Evolutionary conservation across 2,888 invertebrate genomes (phyloP), one percentile per base, ranked within the genome.

Genomic region (Caenorhabditis drosophilae): DNA sequence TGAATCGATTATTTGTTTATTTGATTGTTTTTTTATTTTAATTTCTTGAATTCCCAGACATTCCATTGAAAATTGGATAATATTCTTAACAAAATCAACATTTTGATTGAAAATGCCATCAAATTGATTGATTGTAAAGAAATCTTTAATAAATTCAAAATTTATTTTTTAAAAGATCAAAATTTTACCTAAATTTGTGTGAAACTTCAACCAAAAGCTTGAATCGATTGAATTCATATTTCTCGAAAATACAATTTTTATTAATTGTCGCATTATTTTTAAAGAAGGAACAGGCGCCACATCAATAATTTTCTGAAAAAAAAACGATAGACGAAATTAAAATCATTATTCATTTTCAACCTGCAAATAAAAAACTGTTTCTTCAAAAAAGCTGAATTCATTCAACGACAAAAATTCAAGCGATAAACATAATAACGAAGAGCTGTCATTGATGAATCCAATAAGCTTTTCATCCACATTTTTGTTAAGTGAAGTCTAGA

Each of bases 361-460:
- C 9, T 45, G 6, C 15, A 31, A 16, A 16, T 27, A 45, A 7
- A 31, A 4, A 31, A 45, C 25, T 7, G n/a, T 27, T 2, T 45
- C 45, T 4, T 45, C 31, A 18, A 45, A 45, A 31, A 45, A 45
- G 31, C 31, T 27, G 27, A 45, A 45, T 16, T 26, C 31, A 16
- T 45, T 31, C n/a, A 45, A 27, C 9, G n/a, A 3, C 6, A 31
- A 22, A 16, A 27, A 45, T 18, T 45, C 45, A 2, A 45, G 20
- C 7, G 45, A 6, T 6, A 31, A 7, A 18, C 31, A 27, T 16
- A 22, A 18, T 2, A 31, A 3, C 2, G 16, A 11, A 2, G 45
- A 11, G 4, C 16, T 15, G 12, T 26, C 16, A 27, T 27, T 20
- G 11, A 15, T 9, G 20, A 45, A 31, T 18, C 31, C 45, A 2